phyloP scores from a whole-genome alignment of 1,140 invertebrate genomes.

The Apolygus lucorum region DNA sequence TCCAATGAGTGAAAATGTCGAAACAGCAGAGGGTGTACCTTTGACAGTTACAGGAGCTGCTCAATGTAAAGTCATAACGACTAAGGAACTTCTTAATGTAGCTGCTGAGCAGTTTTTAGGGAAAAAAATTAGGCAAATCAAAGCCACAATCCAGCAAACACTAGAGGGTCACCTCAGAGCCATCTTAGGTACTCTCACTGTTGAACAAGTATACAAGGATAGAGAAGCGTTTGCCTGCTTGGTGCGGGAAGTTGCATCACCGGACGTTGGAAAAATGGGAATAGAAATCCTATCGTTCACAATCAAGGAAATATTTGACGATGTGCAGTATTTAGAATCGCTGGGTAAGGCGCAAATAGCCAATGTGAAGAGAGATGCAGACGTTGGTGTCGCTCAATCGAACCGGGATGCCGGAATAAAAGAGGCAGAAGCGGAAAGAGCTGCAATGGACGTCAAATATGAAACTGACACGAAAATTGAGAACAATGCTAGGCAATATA shows the following conservation, averaged over 20 bases:
- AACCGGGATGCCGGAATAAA: conserved; percentile 86
- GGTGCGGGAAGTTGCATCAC: conserved; percentile 90
- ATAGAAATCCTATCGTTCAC: conserved; percentile 97
- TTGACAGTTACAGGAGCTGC: conserved; percentile 92
- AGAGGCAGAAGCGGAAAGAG: conserved; percentile 80
- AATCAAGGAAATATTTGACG: conserved; percentile 94
- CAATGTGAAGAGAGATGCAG: conserved; percentile 87
- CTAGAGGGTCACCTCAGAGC: conserved; percentile 93
- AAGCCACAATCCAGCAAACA: conserved; percentile 84
- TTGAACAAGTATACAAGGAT: conserved; percentile 95
- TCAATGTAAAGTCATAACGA: conserved; percentile 95
- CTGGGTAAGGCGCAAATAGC: conserved; percentile 91
- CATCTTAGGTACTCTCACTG: conserved; percentile 91
- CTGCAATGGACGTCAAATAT: conserved; percentile 92
- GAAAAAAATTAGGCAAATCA: conserved; percentile 80
- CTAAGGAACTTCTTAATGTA: conserved; percentile 84
- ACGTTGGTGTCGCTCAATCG: conserved; percentile 89
- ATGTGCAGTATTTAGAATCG: conserved; percentile 89
- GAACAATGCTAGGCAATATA: conserved; percentile 81
- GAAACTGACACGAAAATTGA: conserved; percentile 92
- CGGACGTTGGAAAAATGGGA: conserved; percentile 94
- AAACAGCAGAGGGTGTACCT: conserved; percentile 89
- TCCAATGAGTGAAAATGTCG: conserved; percentile 88
- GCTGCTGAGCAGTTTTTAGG: conserved; percentile 96
- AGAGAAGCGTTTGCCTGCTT: conserved; percentile 93